Evolutionary conservation across 2,888 invertebrate genomes (phyloP).

Genomic region (Drosophila conformis): DNA sequence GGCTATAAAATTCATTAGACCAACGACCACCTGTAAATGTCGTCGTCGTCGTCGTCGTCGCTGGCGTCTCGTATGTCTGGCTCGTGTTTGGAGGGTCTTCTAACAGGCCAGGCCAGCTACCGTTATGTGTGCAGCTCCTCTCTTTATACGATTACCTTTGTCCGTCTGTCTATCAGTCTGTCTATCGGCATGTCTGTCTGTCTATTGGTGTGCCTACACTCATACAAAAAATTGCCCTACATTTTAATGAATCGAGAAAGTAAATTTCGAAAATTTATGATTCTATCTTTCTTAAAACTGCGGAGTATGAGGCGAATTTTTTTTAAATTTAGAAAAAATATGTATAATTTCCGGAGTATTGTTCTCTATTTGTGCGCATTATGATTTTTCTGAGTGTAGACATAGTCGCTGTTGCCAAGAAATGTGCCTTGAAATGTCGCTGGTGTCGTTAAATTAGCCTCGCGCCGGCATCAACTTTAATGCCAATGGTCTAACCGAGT

Average conservation of each 20-base stretch:
- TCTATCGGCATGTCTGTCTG: background rate
- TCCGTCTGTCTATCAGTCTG: constrained; percentile 3
- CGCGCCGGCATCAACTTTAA: constrained; percentile 51
- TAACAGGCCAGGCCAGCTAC: constrained; percentile 35
- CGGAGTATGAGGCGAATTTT: background rate
- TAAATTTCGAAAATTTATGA: background rate
- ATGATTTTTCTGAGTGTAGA: background rate
- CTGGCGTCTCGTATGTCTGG: constrained; percentile 59
- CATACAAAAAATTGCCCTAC: background rate
- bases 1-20: constrained; percentile 83
- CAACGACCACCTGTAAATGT: constrained; percentile 76
- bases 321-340: background rate
- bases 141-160: constrained; percentile 4
- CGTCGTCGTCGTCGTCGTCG: constrained; percentile 35
- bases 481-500: constrained; percentile 26
- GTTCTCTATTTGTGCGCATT: background rate
- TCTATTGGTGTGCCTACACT: background rate
- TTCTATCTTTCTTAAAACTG: background rate
- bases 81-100: constrained; percentile 52
- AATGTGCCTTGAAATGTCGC: constrained; percentile 52
- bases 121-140: constrained; percentile 45
- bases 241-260: background rate
- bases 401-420: constrained; percentile 20
- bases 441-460: constrained; percentile 62
- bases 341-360: background rate